Percentiles rank a stretch among this genome's conserved stretches.
Conservation (phyloP, 2,113 vertebrate genomes). For the Ploceus nigricollis region DNA sequence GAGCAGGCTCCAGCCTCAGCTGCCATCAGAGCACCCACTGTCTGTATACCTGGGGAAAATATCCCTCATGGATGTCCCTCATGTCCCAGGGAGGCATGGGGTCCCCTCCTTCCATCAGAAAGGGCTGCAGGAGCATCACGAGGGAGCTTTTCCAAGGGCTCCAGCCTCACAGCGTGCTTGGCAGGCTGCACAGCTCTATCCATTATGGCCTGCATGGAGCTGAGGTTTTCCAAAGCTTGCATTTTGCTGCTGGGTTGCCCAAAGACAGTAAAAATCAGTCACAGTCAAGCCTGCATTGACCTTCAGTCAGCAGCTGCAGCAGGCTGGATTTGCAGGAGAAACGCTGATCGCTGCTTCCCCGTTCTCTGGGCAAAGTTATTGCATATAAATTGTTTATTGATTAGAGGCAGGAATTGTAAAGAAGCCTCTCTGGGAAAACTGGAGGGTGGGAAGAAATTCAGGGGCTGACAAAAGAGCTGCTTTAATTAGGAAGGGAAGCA, state of each 20-base stretch:
- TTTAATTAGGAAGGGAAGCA: neutral
- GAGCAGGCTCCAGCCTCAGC: slow-evolving; percentile 24
- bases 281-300: slow-evolving; percentile 13
- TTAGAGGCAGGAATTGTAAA: neutral
- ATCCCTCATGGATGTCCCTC: neutral
- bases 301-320: neutral
- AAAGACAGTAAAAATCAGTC: slow-evolving; percentile 46
- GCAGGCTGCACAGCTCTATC: neutral
- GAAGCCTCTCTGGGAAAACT: neutral
- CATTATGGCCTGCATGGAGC: neutral
- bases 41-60: fast-evolving
- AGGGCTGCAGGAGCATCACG: fast-evolving
- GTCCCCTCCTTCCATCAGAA: neutral
- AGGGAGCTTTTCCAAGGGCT: neutral
- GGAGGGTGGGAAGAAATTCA: neutral
- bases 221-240: slow-evolving; percentile 14
- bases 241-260: slow-evolving; percentile 26
- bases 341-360: neutral
- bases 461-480: neutral
- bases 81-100: fast-evolving
- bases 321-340: neutral
- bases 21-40: neutral
- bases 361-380: neutral
- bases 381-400: slow-evolving; percentile 13
- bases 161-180: neutral